These are phyloP conservation scores for Drosophila sordidula DNA, from an alignment of 2,888 invertebrate species.

Conservation along the genomic window DNA sequence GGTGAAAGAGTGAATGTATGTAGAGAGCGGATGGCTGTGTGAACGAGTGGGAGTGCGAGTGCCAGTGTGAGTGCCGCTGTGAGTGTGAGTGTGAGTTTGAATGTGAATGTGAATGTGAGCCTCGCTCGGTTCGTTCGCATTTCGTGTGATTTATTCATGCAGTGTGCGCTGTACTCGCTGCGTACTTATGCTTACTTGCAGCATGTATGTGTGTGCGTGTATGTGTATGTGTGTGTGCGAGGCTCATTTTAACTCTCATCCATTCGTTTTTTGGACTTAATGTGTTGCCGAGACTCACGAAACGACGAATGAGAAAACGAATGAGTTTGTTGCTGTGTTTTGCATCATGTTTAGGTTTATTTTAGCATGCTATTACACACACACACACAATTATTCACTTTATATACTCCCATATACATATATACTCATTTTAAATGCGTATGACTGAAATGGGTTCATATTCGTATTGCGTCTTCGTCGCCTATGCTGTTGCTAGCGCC, in stretches of 20 bases:
- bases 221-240: constrained; percentile 44
- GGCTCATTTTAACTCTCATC: constrained; percentile 81
- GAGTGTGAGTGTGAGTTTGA: constrained; percentile 37
- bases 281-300: constrained; percentile 68
- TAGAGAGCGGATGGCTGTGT: constrained; percentile 38
- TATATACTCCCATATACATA: constrained; percentile 33
- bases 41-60: constrained; percentile 18
- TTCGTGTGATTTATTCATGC: constrained; percentile 80
- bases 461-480: constrained; percentile 35
- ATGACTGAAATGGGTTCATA: constrained; percentile 69
- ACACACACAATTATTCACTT: constrained; percentile 27
- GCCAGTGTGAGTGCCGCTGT: constrained; percentile 14
- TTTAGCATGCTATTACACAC: constrained; percentile 62
- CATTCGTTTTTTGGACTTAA: constrained; percentile 78
- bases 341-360: constrained; percentile 78
- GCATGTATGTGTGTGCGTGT: constrained; percentile 18
- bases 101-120: constrained; percentile 50
- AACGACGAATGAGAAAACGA: constrained; percentile 79
- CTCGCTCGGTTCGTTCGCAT: constrained; percentile 72
- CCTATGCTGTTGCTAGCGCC: constrained; percentile 19
- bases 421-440: constrained; percentile 58
- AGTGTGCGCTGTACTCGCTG: constrained; percentile 67
- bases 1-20: constrained; percentile 74
- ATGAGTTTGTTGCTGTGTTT: constrained; percentile 75
- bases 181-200: constrained; percentile 76